phyloP scores from a whole-genome alignment of 2,113 vertebrate genomes.

The Brachypteracias leptosomus region DNA sequence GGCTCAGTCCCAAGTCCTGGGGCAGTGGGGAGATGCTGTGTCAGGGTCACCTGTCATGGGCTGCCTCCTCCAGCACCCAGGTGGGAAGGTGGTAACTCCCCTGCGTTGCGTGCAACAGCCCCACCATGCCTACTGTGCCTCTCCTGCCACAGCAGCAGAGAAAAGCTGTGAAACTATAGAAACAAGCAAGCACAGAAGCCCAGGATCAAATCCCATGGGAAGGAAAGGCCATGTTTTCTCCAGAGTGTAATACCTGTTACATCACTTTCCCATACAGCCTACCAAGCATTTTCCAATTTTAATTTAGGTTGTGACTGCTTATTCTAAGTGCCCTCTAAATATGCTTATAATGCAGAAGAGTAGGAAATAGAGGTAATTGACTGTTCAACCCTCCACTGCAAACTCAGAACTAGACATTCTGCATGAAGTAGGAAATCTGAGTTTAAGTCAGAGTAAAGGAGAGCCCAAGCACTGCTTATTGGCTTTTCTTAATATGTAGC shows the following conservation, averaged over 20 bases:
- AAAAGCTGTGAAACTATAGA: not conserved
- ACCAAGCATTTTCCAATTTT: not conserved
- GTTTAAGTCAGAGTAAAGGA: not conserved
- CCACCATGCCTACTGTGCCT: fast-evolving
- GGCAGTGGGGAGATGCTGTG: fast-evolving
- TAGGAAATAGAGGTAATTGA: not conserved
- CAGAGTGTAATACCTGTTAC: not conserved
- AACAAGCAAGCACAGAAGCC: not conserved
- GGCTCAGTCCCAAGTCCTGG: not conserved
- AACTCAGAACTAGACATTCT: not conserved
- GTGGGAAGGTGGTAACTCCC: not conserved
- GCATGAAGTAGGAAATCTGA: not conserved
- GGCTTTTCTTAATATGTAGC: not conserved
- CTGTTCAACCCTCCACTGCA: slow-evolving; percentile 6
- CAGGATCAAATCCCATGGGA: not conserved
- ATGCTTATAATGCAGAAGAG: slow-evolving; percentile 19
- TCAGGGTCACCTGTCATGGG: not conserved
- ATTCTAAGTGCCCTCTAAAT: slow-evolving; percentile 11
- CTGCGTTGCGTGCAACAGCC: fast-evolving
- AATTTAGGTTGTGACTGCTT: not conserved
- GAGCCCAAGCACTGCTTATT: not conserved
- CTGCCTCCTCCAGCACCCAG: not conserved
- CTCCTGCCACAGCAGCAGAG: not conserved
- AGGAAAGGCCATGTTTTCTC: not conserved
- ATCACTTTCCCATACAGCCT: not conserved